Percentiles rank a stretch among this genome's conserved stretches.
Evolutionary conservation across 2,888 invertebrate species (phyloP).

Genomic region (Horisme vitalbata): DNA sequence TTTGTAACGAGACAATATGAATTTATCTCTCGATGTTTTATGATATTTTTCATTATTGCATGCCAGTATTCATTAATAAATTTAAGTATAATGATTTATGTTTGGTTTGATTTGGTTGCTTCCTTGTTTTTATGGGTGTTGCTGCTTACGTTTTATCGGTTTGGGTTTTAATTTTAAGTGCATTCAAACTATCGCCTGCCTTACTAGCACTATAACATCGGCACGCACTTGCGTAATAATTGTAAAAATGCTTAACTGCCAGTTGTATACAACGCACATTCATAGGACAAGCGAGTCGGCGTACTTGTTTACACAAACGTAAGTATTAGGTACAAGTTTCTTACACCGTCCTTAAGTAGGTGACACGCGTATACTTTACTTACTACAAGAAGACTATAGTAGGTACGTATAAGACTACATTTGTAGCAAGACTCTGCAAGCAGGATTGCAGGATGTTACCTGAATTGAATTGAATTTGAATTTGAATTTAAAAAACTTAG

Average conservation of each 20-base stretch:
- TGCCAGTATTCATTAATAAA: conserved; percentile 78
- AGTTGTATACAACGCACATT: conserved; percentile 18
- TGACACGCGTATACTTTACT: conserved; percentile 9
- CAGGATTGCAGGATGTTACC: no score
- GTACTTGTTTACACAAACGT: conserved; percentile 1
- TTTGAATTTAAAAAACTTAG: no score
- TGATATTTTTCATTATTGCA: conserved; percentile 74
- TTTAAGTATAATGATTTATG: conserved; percentile 79
- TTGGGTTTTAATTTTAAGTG: conserved; percentile 19
- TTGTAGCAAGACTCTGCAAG: no score
- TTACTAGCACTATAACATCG: conserved; percentile 16
- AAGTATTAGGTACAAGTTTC: conserved; percentile 8
- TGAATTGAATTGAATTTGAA: no score
- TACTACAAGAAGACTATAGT: no score
- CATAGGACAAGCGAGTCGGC: conserved; percentile 14
- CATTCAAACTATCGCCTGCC: conserved; percentile 19
- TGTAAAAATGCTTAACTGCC: conserved; percentile 23
- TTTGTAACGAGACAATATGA: conserved; percentile 69
- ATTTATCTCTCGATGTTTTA: conserved; percentile 75
- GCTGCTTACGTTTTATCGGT: conserved; percentile 23
- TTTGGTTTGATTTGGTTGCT: conserved; percentile 65
- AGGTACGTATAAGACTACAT: no score
- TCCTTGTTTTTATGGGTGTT: conserved; percentile 32
- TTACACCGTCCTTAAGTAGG: conserved; percentile 11
- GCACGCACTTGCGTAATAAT: conserved; percentile 23